Evolutionary conservation across 2,113 vertebrate genomes (phyloP), one percentile per base, ranked within the genome.

Genomic region (Pyrgilauda ruficollis): DNA sequence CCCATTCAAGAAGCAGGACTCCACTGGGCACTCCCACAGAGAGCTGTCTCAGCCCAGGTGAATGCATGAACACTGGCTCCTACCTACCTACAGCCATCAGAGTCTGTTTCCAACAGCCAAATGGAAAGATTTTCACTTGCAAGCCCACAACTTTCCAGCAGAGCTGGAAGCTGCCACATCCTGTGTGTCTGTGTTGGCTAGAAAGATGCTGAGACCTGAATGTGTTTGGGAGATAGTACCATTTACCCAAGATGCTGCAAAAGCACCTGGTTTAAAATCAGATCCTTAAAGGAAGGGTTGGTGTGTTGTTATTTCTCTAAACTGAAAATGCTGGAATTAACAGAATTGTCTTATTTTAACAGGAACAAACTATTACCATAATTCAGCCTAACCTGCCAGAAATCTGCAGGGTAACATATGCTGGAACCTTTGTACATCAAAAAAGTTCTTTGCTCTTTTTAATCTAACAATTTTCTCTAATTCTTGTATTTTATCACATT

Each of bases 11-110:
- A 89, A 87, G 17, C 67, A 86, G 72, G 79, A 30, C 81, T 89
- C 67, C 88, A 44, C 17, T 49, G 74, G 91, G 53, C 47, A 39
- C 63, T 84, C 53, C 46, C 59, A 73, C 8, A 7, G 49, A 94
- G 85, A 91, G 89, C 20, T 87, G 94, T 56, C 93, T 69, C n/a
- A 84, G 82, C 62, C 55, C 53, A 91, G 90, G 50, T 53, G 50
- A 35, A 23, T 6, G 58, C 55, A 52, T 19, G 11, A 93, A 61
- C 89, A 56, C n/a, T 15, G 59, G 47, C 41, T 91, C 41, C 70
- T 55, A 11, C 37, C 77, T 24, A 7, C 28, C 35, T 50, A 72
- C 2, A 7, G 11, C 73, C 82, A 84, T 44, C 91, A 74, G 46
- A 89, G 50, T 39, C 61, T 37, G 52, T 17, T 66, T 78, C 59